These are phyloP conservation scores for Lasiurus borealis DNA, from an alignment of 2,113 vertebrate species.

Conservation along the genomic window DNA sequence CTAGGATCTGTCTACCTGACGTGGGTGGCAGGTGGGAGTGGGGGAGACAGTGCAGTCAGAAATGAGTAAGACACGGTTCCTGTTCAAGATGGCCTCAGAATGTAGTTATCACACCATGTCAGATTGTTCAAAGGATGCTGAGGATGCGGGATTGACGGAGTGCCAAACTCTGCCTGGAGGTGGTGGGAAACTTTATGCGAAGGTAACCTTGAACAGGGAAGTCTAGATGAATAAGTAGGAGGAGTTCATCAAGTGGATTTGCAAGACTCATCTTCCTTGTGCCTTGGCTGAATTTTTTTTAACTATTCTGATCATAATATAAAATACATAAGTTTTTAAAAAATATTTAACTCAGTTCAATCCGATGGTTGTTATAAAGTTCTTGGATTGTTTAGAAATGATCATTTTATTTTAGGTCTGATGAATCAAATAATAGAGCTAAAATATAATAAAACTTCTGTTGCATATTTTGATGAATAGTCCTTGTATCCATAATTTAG, in stretches of 20 bases:
- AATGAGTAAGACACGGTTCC: background rate
- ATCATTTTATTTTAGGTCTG: slow-evolving; percentile 17
- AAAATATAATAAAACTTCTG: slow-evolving; percentile 16
- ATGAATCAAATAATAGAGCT: slow-evolving; percentile 48
- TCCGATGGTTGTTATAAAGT: background rate
- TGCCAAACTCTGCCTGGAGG: slow-evolving; percentile 1
- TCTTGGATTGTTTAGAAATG: slow-evolving; percentile 42
- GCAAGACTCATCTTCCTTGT: background rate
- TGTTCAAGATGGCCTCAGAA: slow-evolving; percentile 15
- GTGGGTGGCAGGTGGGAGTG: background rate
- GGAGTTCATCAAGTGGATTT: slow-evolving; percentile 29
- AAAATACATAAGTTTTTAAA: background rate
- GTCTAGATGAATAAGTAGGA: background rate
- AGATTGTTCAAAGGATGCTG: background rate
- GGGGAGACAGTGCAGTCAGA: background rate
- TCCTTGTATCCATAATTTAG: slow-evolving; percentile 42
- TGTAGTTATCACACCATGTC: background rate
- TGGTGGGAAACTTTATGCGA: background rate
- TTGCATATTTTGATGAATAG: slow-evolving; percentile 15
- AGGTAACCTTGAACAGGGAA: slow-evolving; percentile 33
- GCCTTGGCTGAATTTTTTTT: slow-evolving; percentile 14
- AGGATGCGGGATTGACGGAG: background rate
- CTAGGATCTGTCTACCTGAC: slow-evolving; percentile 3
- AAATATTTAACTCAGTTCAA: slow-evolving; percentile 38
- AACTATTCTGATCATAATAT: slow-evolving; percentile 39